These are phyloP conservation scores for Eurystomus glaucurus DNA, from an alignment of 2,797 vertebrate genomes.

Conservation along the genomic window DNA sequence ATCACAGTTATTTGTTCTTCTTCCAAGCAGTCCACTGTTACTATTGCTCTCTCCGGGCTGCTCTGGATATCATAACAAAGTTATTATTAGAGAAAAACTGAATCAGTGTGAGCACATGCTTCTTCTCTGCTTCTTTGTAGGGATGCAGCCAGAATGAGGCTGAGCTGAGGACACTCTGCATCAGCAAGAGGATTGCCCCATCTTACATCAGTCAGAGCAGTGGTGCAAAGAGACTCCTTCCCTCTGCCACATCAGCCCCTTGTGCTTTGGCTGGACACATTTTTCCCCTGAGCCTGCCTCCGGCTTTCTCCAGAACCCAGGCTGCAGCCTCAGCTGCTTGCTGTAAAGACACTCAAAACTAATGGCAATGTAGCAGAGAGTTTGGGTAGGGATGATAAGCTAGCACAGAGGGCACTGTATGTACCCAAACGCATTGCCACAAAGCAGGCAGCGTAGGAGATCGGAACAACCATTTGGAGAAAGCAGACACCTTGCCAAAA, in stretches of 20 bases:
- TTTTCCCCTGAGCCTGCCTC: neutral
- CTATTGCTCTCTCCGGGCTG: conserved; percentile 26
- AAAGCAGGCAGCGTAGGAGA: neutral
- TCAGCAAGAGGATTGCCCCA: neutral
- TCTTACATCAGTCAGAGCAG: neutral
- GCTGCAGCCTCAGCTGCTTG: neutral
- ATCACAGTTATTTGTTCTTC: neutral
- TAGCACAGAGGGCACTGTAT: accelerated
- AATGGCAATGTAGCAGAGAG: neutral
- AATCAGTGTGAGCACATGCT: neutral
- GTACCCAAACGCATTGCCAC: neutral
- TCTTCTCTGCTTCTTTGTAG: neutral
- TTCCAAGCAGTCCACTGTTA: conserved; percentile 48
- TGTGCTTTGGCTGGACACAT: neutral
- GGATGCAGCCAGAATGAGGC: neutral
- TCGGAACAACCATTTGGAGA: neutral
- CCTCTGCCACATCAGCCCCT: neutral
- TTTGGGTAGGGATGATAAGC: neutral
- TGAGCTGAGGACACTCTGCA: neutral
- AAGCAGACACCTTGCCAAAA: neutral
- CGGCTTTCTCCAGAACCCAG: neutral
- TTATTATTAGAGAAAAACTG: conserved; percentile 36
- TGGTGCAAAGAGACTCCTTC: neutral
- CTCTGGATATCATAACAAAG: conserved; percentile 38
- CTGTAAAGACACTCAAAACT: neutral